Base-by-base conservation (phyloP, 2,797 vertebrate genomes). In the Cryptoprocta ferox region DNA sequence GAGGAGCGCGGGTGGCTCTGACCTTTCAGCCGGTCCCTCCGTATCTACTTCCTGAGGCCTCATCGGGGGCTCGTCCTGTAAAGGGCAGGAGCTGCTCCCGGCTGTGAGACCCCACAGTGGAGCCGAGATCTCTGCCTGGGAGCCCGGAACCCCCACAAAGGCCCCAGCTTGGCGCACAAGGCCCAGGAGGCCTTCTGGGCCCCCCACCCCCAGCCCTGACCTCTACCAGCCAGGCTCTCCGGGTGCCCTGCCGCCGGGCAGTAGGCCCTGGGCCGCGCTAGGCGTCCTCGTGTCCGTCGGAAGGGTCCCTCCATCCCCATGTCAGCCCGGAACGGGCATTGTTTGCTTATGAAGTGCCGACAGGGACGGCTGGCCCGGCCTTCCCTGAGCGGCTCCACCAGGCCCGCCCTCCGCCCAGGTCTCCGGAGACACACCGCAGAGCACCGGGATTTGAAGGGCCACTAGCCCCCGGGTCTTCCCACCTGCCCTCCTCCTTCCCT, bases 221-320 rank as follows among this genome's bases (percentile, higher is more conserved):
- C 85, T 32, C 7, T 59, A 39, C 35, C 26, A 32, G 37, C 35
- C 10, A 7, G 24, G 66, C 28, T 28, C 76, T 85, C 21, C 6
- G 3, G 10, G 42, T 6, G 9, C 59, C 59, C 75, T 48, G 35
- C 61, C 0, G 3, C 39, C 0, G 8, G 56, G 16, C 32, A 4
- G 18, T 24, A 28, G 24, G 48, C 65, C 61, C 61, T 1, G 5
- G 65, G 35, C 61, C 4, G 71, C 71, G 10, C 35, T 5, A 0
- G 1, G 76, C 48, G 50, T 14, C 16, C 83, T 39, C 32, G 30
- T 21, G 5, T 6, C 28, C 0, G 0, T 61, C 7, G 0, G n/a
- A 76, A 83, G 42, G 30, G 39, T 32, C 56, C 21, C 48, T 32
- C 56, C 26, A 39, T 95, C 16, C 66, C 59, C 14, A 1, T 0